Evolutionary conservation across 2,797 vertebrate genomes (phyloP), one percentile per base, ranked within the genome.

Genomic region (Phataginus tricuspis): DNA sequence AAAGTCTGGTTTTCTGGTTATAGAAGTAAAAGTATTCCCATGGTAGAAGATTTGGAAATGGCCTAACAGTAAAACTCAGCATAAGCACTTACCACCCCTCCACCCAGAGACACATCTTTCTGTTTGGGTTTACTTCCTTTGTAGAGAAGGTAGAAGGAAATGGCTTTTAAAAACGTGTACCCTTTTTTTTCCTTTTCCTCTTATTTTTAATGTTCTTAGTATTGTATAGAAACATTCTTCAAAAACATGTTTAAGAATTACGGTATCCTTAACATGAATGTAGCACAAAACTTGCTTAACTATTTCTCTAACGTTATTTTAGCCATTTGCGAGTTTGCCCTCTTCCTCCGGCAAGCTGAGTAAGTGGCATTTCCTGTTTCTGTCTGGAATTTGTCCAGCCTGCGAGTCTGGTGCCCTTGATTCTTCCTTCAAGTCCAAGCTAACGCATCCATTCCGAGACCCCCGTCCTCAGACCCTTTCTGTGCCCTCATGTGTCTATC

Each of bases 31-130:
- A 45, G 7, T 86, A n/a, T 75, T 91, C 23, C 34, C 74, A 63
- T 49, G 61, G 25, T 88, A 74, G 59, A 84, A 79, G 57, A 90
- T 57, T 79, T 90, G 66, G 64, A 90, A 85, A 95, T 77, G 64
- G 14, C 72, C 37, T 86, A 23, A 82, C 77, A 87, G 45, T 66
- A 8, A 96, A 45, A 84, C 29, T 79, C 80, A 34, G 29, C 63
- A 42, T 31, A 61, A 87, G 37, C 51, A 31, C 64, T 80, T 85
- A 53, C 3, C 13, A 4, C 59, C 18, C 29, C 57, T 61, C 49
- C 55, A 80, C 27, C 13, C 13, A 18, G 63, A 89, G 42, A 34
- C 31, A 14, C 13, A 13, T 59, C 25, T 2, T 57, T 39, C 11
- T 64, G 7, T 75, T 87, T 39, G 68, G 13, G 21, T 51, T 4